Evolutionary conservation across 2,113 vertebrate genomes (phyloP).

Genomic region (Prunella fulvescens): DNA sequence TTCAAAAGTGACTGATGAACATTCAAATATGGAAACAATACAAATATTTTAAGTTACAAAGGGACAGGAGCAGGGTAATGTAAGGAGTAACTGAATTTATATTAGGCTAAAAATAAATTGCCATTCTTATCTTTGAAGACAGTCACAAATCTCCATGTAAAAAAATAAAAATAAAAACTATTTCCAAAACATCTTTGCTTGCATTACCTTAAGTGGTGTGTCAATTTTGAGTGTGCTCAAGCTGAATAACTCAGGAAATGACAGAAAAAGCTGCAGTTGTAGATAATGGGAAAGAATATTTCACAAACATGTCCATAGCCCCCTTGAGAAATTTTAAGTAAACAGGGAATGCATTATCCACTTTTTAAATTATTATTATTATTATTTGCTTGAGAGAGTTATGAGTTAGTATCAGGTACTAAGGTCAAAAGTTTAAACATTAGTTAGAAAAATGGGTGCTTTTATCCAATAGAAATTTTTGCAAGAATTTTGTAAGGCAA

Average conservation of each 20-base stretch:
- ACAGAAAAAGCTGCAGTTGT: background rate
- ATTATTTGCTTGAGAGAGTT: background rate
- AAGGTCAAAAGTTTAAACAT: background rate
- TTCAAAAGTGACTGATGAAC: background rate
- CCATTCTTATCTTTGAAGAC: background rate
- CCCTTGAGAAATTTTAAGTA: background rate
- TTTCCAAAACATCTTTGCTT: background rate
- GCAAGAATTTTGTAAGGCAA: background rate
- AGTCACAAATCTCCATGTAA: background rate
- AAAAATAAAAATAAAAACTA: background rate
- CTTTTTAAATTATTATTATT: background rate
- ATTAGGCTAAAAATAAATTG: background rate
- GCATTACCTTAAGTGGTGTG: background rate
- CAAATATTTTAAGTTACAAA: background rate
- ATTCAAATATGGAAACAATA: background rate
- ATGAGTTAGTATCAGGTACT: background rate
- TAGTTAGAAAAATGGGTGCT: fast-evolving
- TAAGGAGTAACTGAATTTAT: background rate
- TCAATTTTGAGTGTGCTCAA: background rate
- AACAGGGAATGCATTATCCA: background rate
- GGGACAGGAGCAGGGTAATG: too few species aligned
- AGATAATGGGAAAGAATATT: background rate
- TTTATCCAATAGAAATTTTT: background rate
- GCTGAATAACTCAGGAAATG: background rate
- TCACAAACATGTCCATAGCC: background rate